phyloP scores from a whole-genome alignment of 1,140 invertebrate genomes.

The Agraylea sexmaculata region DNA sequence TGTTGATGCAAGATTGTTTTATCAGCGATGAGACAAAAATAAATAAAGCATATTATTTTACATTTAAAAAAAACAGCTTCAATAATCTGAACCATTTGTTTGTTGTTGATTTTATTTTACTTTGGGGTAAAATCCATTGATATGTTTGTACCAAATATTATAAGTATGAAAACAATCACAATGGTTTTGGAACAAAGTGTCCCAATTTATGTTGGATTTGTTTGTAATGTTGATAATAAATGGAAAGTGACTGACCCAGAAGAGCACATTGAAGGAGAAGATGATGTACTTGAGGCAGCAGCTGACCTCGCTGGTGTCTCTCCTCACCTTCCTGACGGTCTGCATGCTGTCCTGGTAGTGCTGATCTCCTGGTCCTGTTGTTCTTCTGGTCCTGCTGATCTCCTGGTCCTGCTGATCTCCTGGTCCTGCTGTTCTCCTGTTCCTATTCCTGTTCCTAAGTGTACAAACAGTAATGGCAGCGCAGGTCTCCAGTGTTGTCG shows the following conservation, averaged over 20 bases:
- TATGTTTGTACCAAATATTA: background rate
- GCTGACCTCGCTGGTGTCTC: constrained; percentile 87
- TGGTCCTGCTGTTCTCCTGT: no score
- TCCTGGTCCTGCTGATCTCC: no score
- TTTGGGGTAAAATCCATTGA: constrained; percentile 2
- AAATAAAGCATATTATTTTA: no score
- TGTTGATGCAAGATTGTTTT: no score
- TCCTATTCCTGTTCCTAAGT: no score
- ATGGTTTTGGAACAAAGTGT: background rate
- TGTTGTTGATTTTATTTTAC: background rate
- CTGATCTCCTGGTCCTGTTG: no score
- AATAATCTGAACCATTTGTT: constrained; percentile 8
- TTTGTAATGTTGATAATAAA: background rate
- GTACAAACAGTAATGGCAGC: no score
- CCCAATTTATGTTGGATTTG: background rate
- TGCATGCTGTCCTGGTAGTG: no score
- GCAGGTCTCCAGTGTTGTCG: no score
- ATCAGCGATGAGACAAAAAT: no score
- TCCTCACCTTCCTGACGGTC: constrained; percentile 59
- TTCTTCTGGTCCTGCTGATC: no score
- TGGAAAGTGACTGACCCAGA: constrained; percentile 67
- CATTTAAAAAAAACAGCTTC: constrained; percentile 1
- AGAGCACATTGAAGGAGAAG: constrained; percentile 93
- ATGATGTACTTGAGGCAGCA: constrained; percentile 95
- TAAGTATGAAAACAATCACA: constrained; percentile 6